phyloP scores from a whole-genome alignment of 2,797 vertebrate species.

The Botia kubotai region DNA sequence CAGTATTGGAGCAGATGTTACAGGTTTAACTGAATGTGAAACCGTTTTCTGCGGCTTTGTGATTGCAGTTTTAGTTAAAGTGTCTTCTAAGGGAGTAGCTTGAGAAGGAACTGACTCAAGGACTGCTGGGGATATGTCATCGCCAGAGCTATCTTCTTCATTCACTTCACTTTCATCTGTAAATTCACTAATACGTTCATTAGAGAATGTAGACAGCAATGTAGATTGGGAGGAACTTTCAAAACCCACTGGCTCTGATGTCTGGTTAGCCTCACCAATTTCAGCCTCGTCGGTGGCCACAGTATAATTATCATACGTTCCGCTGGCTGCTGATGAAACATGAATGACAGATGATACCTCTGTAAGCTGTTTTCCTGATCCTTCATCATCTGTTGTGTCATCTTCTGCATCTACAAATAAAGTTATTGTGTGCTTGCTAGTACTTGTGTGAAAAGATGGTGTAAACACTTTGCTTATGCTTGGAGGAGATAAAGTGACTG shows the following conservation, averaged over 20 bases:
- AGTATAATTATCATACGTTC: slow-evolving; percentile 14
- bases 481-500: not conserved
- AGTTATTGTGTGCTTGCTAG: slow-evolving; percentile 9
- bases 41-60: slow-evolving; percentile 18
- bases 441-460: slow-evolving; percentile 1
- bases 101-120: slow-evolving; percentile 39
- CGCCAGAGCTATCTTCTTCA: slow-evolving; percentile 22
- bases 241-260: not conserved
- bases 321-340: slow-evolving; percentile 1
- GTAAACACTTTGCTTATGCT: slow-evolving; percentile 6
- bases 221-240: not conserved
- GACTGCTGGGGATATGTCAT: slow-evolving; percentile 8
- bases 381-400: slow-evolving; percentile 31
- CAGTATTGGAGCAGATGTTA: not conserved
- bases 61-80: slow-evolving; percentile 18
- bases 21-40: not conserved
- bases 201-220: not conserved
- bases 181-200: slow-evolving; percentile 5
- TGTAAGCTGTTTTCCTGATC: slow-evolving; percentile 37
- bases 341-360: not conserved
- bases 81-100: slow-evolving; percentile 24
- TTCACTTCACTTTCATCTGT: slow-evolving; percentile 27
- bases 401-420: slow-evolving; percentile 19
- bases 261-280: slow-evolving; percentile 2
- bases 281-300: slow-evolving; percentile 27